Base-by-base conservation (phyloP, 2,888 invertebrate genomes). In the Acleris literana region DNA sequence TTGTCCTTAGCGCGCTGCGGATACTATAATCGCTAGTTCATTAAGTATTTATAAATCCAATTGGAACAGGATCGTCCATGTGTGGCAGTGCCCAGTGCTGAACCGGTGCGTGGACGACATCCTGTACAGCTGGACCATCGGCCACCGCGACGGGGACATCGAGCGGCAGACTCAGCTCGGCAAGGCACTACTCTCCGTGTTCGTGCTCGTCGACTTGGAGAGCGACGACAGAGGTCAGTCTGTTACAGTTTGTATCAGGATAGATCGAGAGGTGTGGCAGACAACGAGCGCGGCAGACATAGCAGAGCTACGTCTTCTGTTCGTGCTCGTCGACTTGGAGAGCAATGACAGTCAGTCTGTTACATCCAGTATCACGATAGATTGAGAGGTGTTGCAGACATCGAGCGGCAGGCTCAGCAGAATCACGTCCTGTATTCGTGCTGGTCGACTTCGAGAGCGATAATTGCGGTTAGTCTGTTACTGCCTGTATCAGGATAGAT, bases 81-180 rank as follows among this genome's bases (percentile, higher is more conserved):
- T 91, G 1, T 94, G 94, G 94, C 92, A 92, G 72, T 94, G 94
- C 70, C 87, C 93, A 0, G 80, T 93, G 49, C 78, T 94, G 63
- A 86, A 86, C 60, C 77, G 91, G 0, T 93, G 93, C 57, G 89
- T 93, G 49, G 85, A 92, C 68, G 88, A 88, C 64, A 84, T 93
- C 56, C 81, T 94, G 25, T 86, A 85, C 77, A 90, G 89, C 75
- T 94, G 94, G 94, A 93, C 87, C 7, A 92, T 94, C 53, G 93
- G 91, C 5, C 88, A 92, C 71, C 79, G 85, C 1, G 88, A 90
- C 61, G 90, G 86, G 0, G 90, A 87, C 68, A 77, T 88, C 20
- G 88, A 91, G 67, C 85, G 86, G 57, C 86, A 88, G 72, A 85
- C 84, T 48, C 84, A 84, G 60, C 81, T 87, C 4, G 90, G 92